Percentiles rank a stretch among this genome's conserved stretches.
These are phyloP conservation scores for Bettongia penicillata DNA, from an alignment of 2,113 vertebrate genomes.

Conservation along the genomic window DNA sequence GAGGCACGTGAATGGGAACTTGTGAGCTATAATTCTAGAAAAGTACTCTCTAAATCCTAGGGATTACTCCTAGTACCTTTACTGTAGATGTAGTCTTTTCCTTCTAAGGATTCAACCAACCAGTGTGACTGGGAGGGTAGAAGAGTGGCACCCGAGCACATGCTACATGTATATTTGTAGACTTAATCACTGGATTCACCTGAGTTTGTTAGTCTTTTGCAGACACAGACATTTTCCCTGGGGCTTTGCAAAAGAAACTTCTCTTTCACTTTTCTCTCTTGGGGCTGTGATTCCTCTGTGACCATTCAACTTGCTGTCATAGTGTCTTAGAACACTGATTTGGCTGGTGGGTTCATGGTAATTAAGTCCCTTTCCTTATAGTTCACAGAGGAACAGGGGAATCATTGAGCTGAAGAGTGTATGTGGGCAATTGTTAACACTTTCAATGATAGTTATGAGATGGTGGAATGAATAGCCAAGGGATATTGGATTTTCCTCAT, in stretches of 20 bases:
- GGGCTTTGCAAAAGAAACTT: not conserved
- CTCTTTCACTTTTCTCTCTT: not conserved
- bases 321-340: not conserved
- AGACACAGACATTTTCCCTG: not conserved
- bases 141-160: not conserved
- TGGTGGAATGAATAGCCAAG: not conserved
- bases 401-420: not conserved
- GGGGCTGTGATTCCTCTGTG: not conserved
- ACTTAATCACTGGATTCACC: not conserved
- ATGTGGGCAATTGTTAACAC: not conserved
- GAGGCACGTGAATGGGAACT: not conserved
- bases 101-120: not conserved
- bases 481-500: not conserved
- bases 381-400: not conserved
- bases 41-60: not conserved
- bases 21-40: not conserved
- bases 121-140: not conserved
- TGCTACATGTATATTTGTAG: not conserved
- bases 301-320: not conserved
- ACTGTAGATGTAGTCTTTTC: not conserved
- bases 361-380: not conserved
- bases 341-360: not conserved
- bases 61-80: not conserved
- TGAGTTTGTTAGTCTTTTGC: not conserved
- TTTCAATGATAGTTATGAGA: not conserved